Conservation (phyloP, 2,888 invertebrate genomes). For the Reticulitermes lucifugus region DNA sequence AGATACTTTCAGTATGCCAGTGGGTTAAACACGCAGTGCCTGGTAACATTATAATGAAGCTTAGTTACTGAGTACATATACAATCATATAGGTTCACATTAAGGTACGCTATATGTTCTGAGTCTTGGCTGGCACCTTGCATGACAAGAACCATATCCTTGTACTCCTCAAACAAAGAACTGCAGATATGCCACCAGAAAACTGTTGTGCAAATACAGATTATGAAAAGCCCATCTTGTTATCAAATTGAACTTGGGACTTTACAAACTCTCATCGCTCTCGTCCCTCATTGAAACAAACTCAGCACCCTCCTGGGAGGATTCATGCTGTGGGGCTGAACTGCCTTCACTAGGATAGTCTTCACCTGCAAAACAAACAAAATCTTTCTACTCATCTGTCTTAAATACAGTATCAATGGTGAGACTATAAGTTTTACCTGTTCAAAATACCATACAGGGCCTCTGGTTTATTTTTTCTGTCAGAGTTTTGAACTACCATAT, state of each 20-base stretch:
- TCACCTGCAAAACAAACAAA: slow-evolving; percentile 42
- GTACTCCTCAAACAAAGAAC: too few relatives aligned
- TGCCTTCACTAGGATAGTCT: slow-evolving; percentile 51
- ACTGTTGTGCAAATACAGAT: neutral
- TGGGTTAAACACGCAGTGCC: neutral
- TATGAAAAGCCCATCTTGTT: neutral
- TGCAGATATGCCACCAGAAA: too few relatives aligned
- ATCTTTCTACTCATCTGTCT: neutral
- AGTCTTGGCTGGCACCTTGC: neutral
- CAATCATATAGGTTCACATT: neutral
- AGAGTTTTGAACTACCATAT: too few relatives aligned
- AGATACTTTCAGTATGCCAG: neutral
- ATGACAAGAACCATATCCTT: too few relatives aligned
- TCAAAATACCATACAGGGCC: too few relatives aligned
- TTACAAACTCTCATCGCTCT: slow-evolving; percentile 52
- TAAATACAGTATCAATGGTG: neutral
- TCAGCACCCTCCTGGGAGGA: slow-evolving; percentile 51
- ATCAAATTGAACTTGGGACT: neutral
- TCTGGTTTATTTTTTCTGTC: too few relatives aligned
- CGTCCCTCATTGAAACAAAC: slow-evolving; percentile 49
- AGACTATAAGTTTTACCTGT: too few relatives aligned
- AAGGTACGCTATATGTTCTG: neutral
- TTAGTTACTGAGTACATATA: neutral
- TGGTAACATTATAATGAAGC: neutral
- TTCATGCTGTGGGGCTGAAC: slow-evolving; percentile 47